phyloP scores from a whole-genome alignment of 1,140 invertebrate species.

The Chelonus insularis region DNA sequence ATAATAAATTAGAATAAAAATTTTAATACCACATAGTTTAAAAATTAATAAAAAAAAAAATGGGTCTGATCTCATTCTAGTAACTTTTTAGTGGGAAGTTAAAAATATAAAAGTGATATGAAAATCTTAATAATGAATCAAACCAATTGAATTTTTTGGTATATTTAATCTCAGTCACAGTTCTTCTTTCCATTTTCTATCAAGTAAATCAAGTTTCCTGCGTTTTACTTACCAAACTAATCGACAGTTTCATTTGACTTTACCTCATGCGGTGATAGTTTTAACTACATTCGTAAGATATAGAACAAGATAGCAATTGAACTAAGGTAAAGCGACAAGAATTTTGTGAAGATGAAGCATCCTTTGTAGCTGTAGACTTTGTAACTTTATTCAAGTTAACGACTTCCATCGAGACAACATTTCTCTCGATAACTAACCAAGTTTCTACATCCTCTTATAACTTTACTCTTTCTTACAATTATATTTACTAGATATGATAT shows the following conservation, averaged over 20 bases:
- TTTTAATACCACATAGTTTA: too few relatives aligned
- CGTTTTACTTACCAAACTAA: constrained; percentile 13
- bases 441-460: constrained; percentile 32
- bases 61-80: too few relatives aligned
- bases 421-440: constrained; percentile 47
- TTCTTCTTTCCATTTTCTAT: not conserved
- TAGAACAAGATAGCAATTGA: constrained; percentile 1
- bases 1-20: too few relatives aligned
- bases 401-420: constrained; percentile 36
- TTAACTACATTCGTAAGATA: constrained; percentile 16
- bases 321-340: not conserved
- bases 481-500: constrained; percentile 39
- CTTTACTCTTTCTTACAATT: constrained; percentile 34
- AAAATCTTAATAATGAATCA: too few relatives aligned
- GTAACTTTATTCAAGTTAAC: constrained; percentile 37
- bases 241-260: constrained; percentile 21
- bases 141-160: too few relatives aligned
- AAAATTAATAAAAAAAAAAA: too few relatives aligned
- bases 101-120: too few relatives aligned
- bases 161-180: not conserved
- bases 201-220: not conserved
- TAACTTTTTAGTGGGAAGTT: too few relatives aligned
- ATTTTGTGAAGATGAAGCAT: constrained; percentile 16
- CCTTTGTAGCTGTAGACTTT: too few relatives aligned
- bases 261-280: not conserved